A percentile compares a stretch with the other conserved stretches of the same genome.
Conservation (phyloP, 2,797 vertebrate species). For the Capromys pilorides region DNA sequence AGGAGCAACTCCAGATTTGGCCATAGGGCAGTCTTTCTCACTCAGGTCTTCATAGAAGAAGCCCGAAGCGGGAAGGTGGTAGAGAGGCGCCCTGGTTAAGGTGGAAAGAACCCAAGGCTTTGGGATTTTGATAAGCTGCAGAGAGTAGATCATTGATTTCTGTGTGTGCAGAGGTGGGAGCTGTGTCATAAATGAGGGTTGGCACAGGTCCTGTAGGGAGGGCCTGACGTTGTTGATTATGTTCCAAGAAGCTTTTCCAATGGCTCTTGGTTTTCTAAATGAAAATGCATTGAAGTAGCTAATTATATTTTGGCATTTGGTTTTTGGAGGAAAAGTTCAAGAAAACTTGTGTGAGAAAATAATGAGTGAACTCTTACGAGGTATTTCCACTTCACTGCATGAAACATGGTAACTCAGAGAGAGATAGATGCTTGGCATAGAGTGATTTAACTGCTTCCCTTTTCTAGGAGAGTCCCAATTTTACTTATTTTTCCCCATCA, state of each 20-base stretch:
- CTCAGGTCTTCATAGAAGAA: neutral
- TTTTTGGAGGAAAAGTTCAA: constrained; percentile 42
- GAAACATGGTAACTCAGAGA: neutral
- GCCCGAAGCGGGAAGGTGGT: neutral
- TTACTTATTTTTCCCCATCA: neutral
- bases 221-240: neutral
- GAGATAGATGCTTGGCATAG: neutral
- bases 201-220: neutral
- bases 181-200: neutral
- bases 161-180: neutral
- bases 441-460: constrained; percentile 19
- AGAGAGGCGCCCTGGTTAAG: neutral
- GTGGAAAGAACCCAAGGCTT: neutral
- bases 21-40: neutral
- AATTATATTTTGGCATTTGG: constrained; percentile 45
- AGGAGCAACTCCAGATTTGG: constrained; percentile 47
- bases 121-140: neutral
- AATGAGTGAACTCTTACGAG: neutral
- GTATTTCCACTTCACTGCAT: neutral
- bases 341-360: constrained; percentile 40
- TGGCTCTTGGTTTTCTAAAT: constrained; percentile 57
- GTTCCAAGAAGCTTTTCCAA: constrained; percentile 14
- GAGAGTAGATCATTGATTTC: neutral
- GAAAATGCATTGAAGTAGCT: neutral
- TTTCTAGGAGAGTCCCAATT: neutral